Evolutionary conservation across 2,888 invertebrate species (phyloP).

Genomic region (Actias luna): DNA sequence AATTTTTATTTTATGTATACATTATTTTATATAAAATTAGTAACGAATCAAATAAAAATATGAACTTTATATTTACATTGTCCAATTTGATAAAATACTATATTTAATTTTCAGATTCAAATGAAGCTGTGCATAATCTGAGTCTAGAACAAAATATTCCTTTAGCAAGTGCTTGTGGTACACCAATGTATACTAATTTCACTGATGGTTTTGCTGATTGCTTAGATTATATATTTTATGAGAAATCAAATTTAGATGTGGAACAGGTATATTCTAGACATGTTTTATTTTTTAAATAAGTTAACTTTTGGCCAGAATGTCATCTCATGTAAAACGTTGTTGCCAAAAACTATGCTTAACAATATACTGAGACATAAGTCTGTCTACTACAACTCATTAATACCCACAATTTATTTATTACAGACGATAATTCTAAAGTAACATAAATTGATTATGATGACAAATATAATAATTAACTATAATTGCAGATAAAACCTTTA

Average conservation of each 20-base stretch:
- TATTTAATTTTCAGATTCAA: slow-evolving; percentile 76
- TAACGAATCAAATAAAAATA: background rate
- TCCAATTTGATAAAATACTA: background rate
- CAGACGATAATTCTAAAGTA: too few species aligned
- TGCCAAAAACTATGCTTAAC: background rate
- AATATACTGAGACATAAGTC: background rate
- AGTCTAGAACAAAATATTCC: slow-evolving; percentile 84
- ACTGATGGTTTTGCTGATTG: slow-evolving; percentile 91
- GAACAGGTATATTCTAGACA: slow-evolving; percentile 78
- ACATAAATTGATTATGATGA: too few species aligned
- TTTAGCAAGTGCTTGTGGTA: slow-evolving; percentile 91
- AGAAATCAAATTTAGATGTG: slow-evolving; percentile 83
- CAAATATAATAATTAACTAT: too few species aligned
- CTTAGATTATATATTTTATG: slow-evolving; percentile 95
- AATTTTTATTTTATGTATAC: too few species aligned
- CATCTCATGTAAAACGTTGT: background rate
- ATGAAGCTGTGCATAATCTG: slow-evolving; percentile 84
- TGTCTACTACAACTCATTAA: background rate
- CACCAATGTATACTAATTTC: slow-evolving; percentile 92
- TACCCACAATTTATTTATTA: background rate
- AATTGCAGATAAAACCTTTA: too few species aligned
- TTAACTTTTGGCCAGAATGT: background rate
- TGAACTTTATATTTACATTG: background rate
- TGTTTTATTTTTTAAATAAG: slow-evolving; percentile 14
- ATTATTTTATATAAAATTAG: too few species aligned